phyloP scores from a whole-genome alignment of 2,888 invertebrate species.

The Hedya salicella region DNA sequence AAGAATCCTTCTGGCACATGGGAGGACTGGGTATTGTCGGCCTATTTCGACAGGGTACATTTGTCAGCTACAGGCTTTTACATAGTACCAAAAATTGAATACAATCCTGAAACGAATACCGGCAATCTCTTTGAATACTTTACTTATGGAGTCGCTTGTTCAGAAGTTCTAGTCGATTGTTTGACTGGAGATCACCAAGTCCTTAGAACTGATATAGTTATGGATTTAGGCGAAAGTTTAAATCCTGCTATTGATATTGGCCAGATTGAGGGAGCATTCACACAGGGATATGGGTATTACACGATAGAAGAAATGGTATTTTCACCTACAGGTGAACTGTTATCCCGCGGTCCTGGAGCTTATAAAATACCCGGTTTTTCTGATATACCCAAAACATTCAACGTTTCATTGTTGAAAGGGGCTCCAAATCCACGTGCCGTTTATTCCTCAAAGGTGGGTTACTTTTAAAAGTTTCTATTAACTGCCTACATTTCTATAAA shows the following conservation, averaged over 20 bases:
- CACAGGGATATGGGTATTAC: constrained; percentile 94
- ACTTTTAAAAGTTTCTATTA: no score
- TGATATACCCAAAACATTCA: constrained; percentile 93
- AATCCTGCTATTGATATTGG: constrained; percentile 97
- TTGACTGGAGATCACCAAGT: constrained; percentile 94
- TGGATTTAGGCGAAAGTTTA: constrained; percentile 95
- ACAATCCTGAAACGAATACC: constrained; percentile 85
- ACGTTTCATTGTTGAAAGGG: constrained; percentile 92
- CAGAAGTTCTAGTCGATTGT: constrained; percentile 94
- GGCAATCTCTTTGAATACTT: constrained; percentile 91
- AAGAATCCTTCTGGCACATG: constrained; percentile 89
- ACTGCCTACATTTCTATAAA: no score
- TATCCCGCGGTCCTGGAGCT: constrained; percentile 92
- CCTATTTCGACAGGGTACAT: constrained; percentile 88
- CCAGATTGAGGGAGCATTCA: constrained; percentile 95
- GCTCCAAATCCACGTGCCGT: constrained; percentile 93
- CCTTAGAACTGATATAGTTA: constrained; percentile 92
- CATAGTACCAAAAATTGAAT: constrained; percentile 87
- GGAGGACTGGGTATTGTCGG: constrained; percentile 91
- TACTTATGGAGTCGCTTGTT: constrained; percentile 91
- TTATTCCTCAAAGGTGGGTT: constrained; percentile 92
- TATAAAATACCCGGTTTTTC: constrained; percentile 95
- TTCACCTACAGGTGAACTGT: constrained; percentile 88
- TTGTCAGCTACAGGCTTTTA: constrained; percentile 91
- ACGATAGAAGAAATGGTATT: constrained; percentile 93